These are phyloP conservation scores for Coleophora flavipennella DNA, from an alignment of 2,888 invertebrate genomes.

Conservation along the genomic window DNA sequence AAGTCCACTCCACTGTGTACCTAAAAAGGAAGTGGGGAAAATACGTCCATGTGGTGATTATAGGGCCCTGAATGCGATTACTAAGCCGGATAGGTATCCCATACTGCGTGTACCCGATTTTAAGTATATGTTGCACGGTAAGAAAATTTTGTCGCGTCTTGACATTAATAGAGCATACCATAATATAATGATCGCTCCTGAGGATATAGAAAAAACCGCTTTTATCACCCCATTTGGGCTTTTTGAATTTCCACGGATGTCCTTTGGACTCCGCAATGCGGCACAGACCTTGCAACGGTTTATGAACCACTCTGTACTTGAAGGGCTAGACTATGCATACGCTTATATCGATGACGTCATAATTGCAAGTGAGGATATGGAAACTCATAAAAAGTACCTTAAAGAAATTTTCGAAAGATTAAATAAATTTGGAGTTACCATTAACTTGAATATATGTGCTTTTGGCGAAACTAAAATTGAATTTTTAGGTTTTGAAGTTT, in stretches of 20 bases:
- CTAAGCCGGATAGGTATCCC: too few species aligned
- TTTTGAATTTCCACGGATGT: constrained; percentile 26
- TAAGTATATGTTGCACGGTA: too few species aligned
- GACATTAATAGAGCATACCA: background rate
- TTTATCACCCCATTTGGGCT: constrained; percentile 26
- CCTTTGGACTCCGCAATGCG: constrained; percentile 28
- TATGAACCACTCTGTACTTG: constrained; percentile 14
- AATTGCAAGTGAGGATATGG: constrained; percentile 12
- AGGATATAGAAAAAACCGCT: constrained; percentile 26
- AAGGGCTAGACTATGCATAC: constrained; percentile 18
- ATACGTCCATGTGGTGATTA: constrained; percentile 26
- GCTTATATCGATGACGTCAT: constrained; percentile 29
- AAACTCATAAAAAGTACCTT: constrained; percentile 10
- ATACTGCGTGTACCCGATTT: too few species aligned
- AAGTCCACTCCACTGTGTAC: too few species aligned
- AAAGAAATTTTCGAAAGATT: constrained; percentile 6
- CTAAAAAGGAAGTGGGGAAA: too few species aligned
- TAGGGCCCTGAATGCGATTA: constrained; percentile 6
- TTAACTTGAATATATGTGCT: constrained; percentile 6
- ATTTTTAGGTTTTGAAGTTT: constrained; percentile 6
- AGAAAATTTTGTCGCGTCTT: background rate
- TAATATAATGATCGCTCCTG: background rate
- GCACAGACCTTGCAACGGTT: constrained; percentile 26
- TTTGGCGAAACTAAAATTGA: constrained; percentile 4
- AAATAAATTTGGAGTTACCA: constrained; percentile 7